Evolutionary conservation across 2,888 invertebrate species (phyloP).

Genomic region (Drosophila leonis): DNA sequence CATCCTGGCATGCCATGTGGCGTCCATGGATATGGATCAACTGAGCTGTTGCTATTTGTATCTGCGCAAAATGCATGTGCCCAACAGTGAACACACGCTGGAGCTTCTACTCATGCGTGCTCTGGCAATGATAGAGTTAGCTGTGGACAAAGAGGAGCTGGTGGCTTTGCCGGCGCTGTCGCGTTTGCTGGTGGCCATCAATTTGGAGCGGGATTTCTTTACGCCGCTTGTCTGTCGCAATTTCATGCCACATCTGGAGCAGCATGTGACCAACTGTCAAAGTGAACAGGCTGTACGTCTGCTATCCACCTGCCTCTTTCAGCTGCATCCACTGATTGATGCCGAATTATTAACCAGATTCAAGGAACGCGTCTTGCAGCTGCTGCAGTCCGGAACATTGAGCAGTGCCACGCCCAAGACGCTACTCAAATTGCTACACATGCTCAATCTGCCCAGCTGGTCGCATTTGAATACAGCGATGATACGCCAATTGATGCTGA

Average conservation of each 20-base stretch:
- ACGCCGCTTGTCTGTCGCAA: slow-evolving; percentile 84
- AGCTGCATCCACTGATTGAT: slow-evolving; percentile 84
- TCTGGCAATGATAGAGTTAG: slow-evolving; percentile 68
- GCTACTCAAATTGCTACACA: slow-evolving; percentile 82
- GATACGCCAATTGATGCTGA: slow-evolving; percentile 83
- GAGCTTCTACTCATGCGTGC: slow-evolving; percentile 81
- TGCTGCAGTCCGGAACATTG: slow-evolving; percentile 81
- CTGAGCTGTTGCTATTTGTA: slow-evolving; percentile 86
- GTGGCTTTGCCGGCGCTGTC: slow-evolving; percentile 84
- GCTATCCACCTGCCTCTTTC: slow-evolving; percentile 86
- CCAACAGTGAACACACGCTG: slow-evolving; percentile 78
- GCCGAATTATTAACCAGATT: slow-evolving; percentile 83
- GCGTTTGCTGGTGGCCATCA: slow-evolving; percentile 85
- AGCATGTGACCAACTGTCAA: slow-evolving; percentile 79
- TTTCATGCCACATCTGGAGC: slow-evolving; percentile 84
- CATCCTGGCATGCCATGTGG: slow-evolving; percentile 73
- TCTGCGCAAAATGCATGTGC: slow-evolving; percentile 86
- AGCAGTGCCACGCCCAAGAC: slow-evolving; percentile 68
- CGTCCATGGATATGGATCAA: slow-evolving; percentile 83
- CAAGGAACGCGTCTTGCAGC: slow-evolving; percentile 79
- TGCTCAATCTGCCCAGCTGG: slow-evolving; percentile 86
- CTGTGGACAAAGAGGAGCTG: slow-evolving; percentile 48
- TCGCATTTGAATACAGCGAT: slow-evolving; percentile 82
- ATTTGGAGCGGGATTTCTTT: slow-evolving; percentile 83
- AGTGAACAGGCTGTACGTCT: slow-evolving; percentile 85